Base-by-base conservation (phyloP, 2,888 invertebrate species). In the Pheosia tremula region DNA sequence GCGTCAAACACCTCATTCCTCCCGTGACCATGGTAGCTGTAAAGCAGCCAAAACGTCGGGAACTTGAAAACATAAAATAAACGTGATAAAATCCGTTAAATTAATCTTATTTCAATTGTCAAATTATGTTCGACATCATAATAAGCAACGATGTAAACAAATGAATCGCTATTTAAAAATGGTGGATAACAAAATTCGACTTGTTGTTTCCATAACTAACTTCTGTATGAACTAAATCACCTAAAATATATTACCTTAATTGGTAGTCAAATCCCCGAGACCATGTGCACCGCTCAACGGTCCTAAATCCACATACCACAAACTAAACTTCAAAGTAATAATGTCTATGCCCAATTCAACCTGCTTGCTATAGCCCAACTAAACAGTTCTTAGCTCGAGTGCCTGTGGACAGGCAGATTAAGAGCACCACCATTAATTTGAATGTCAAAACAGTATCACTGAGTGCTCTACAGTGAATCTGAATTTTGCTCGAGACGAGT, bases 391-490 rank as follows among this genome's bases (percentile, higher is more conserved):
- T 60, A 59, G 58, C 11, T 56, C 54, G 59, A 63, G 49, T 58
- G 24, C 62, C 53, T 53, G 9, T 11, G 38, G 37, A 37, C 36
- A 53, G 53, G 57, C 62, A 61, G 62, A 67, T 69, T 63, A 64
- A 66, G 37, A 62, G 39, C 59, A 47, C 55, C 45, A 58, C 59
- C 49, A 66, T 68, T 71, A 69, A 80, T 80, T 72, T 78, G 71
- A 79, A 76, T 75, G 70, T 78, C 75, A 76, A 68, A 78, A 69
- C 66, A 71, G 72, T 62, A 67, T 56, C 59, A 69, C 59, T 62
- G 58, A 76, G 64, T 58, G 60, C 58, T 67, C 69, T 71, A 50
- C 58, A 69, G 58, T 58, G n/a, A 56, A 68, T 62, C 49, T 47
- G 55, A 60, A 59, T 47, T 58, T 36, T 11, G 11, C 56, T 64